phyloP scores from a whole-genome alignment of 1,140 invertebrate species.

The Campoletis sonorensis region DNA sequence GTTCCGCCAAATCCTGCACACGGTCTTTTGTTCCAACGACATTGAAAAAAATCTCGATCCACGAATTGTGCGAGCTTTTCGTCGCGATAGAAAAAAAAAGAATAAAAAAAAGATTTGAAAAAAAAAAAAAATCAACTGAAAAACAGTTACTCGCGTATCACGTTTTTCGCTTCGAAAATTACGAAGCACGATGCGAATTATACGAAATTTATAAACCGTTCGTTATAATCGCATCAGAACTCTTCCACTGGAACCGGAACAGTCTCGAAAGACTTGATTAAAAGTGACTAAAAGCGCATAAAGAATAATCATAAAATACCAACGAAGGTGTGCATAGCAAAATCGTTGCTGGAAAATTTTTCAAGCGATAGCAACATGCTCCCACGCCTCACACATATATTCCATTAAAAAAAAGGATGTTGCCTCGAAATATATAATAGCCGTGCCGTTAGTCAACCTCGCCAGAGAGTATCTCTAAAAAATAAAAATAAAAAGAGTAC shows the following conservation, averaged over 20 bases:
- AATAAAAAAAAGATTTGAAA: too few relatives aligned
- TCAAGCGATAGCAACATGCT: too few relatives aligned
- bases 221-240: slow-evolving; percentile 28
- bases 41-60: background rate
- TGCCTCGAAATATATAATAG: too few relatives aligned
- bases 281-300: background rate
- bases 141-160: background rate
- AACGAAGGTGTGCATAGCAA: too few relatives aligned
- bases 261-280: slow-evolving; percentile 16
- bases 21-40: background rate
- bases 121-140: background rate
- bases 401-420: too few relatives aligned
- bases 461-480: background rate
- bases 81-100: too few relatives aligned
- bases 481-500: background rate
- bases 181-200: slow-evolving; percentile 13
- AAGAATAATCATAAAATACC: background rate
- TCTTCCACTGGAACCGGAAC: background rate
- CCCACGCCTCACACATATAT: too few relatives aligned
- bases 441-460: too few relatives aligned
- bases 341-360: too few relatives aligned
- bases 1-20: background rate
- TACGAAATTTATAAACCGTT: slow-evolving; percentile 22
- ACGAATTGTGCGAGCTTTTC: background rate
- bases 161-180: slow-evolving; percentile 6